Evolutionary conservation across 2,888 invertebrate genomes (phyloP).

Genomic region (Acanthococcus lagerstroemiae): DNA sequence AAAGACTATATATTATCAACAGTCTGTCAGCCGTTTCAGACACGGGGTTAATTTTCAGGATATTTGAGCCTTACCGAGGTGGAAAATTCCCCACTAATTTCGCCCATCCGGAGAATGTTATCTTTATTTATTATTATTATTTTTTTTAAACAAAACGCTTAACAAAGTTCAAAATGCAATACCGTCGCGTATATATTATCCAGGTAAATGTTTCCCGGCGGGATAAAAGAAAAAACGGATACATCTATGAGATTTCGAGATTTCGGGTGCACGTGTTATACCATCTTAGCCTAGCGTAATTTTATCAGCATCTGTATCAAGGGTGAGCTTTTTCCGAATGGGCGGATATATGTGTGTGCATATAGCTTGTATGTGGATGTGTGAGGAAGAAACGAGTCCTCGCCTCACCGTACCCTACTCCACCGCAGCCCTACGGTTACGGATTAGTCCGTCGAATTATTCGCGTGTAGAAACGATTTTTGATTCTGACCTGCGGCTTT

Average conservation of each 20-base stretch:
- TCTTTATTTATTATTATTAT: no score
- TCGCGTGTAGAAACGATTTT: constrained; percentile 10
- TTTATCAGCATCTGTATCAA: constrained; percentile 20
- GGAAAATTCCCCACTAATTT: neutral
- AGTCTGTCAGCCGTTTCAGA: no score
- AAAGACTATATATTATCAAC: no score
- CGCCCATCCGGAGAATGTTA: neutral
- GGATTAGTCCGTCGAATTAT: constrained; percentile 20
- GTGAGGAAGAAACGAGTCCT: neutral
- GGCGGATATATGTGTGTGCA: no score
- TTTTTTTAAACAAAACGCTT: constrained; percentile 6
- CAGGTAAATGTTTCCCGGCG: constrained; percentile 18
- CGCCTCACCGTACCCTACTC: neutral
- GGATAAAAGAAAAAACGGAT: constrained; percentile 10
- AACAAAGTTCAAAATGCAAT: constrained; percentile 14
- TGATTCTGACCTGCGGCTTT: constrained; percentile 17
- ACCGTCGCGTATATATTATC: constrained; percentile 12
- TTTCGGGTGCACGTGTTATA: neutral
- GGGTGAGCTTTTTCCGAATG: constrained; percentile 2
- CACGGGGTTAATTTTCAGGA: neutral
- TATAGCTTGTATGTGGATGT: neutral
- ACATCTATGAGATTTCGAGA: neutral
- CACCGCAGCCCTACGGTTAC: constrained; percentile 4
- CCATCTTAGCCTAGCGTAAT: constrained; percentile 12
- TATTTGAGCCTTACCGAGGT: neutral